phyloP scores from a whole-genome alignment of 2,797 vertebrate species.

The Chiloscyllium punctatum region DNA sequence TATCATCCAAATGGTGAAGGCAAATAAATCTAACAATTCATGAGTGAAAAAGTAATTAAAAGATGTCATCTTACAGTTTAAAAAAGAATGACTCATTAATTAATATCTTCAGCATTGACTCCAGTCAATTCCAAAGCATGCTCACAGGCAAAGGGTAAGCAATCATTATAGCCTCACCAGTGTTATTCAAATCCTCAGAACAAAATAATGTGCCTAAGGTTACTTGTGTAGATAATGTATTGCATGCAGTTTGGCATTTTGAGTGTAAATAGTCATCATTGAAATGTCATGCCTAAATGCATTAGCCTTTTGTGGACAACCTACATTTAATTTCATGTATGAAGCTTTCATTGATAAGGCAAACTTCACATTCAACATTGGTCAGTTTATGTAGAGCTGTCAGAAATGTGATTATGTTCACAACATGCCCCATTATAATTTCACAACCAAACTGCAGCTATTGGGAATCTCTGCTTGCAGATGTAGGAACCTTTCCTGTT shows the following conservation, averaged over 20 bases:
- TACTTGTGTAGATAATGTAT: background rate
- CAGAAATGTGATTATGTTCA: background rate
- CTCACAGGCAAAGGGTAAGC: background rate
- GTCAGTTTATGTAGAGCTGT: background rate
- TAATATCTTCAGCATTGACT: background rate
- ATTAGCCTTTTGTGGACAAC: background rate
- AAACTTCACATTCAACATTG: background rate
- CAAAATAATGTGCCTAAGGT: background rate
- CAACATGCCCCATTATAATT: background rate
- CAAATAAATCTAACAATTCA: background rate
- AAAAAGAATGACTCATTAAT: background rate
- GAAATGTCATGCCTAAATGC: background rate
- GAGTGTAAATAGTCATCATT: background rate
- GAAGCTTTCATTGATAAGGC: background rate
- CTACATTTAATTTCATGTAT: background rate
- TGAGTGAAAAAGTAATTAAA: background rate
- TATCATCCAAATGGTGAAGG: background rate
- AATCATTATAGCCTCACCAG: background rate
- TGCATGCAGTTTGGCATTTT: background rate
- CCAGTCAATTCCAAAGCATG: background rate
- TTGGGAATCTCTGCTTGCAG: background rate
- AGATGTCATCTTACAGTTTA: background rate
- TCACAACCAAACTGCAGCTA: background rate
- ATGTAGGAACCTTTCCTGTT: background rate
- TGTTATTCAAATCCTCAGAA: background rate